These are phyloP conservation scores for Tupaia chinensis DNA, from an alignment of 2,113 vertebrate species.

Conservation along the genomic window DNA sequence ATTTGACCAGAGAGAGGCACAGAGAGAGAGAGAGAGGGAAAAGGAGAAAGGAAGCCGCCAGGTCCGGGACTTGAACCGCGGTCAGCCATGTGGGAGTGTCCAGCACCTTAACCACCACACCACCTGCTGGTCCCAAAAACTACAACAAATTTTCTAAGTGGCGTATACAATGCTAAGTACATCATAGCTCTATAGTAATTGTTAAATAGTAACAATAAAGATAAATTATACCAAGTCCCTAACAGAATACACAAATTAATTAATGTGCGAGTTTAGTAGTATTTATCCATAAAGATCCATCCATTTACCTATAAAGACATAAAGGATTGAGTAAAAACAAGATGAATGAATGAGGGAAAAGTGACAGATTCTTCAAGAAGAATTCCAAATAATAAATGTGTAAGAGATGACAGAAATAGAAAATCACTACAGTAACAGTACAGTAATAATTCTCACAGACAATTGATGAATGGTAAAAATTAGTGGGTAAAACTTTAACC, in stretches of 20 bases:
- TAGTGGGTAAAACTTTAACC: neutral
- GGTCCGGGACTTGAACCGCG: too few relatives aligned
- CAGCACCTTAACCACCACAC: too few relatives aligned
- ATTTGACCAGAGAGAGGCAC: too few relatives aligned
- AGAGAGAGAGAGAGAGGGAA: too few relatives aligned
- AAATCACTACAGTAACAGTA: neutral
- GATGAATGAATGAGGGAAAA: neutral
- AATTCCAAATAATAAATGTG: neutral
- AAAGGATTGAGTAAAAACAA: neutral
- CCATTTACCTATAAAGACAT: neutral
- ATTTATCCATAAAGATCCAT: neutral
- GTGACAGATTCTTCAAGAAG: neutral
- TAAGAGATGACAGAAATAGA: neutral
- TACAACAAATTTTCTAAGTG: neutral
- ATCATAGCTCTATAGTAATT: neutral
- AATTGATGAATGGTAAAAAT: neutral
- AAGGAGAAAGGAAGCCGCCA: too few relatives aligned
- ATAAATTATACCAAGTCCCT: neutral
- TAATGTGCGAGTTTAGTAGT: neutral
- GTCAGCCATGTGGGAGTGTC: too few relatives aligned
- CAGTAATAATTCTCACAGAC: neutral
- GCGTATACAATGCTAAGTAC: neutral
- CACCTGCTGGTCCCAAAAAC: neutral
- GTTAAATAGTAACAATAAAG: neutral
- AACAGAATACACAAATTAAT: neutral